These are phyloP conservation scores for Charina bottae DNA, from an alignment of 2,113 vertebrate genomes.

Conservation along the genomic window DNA sequence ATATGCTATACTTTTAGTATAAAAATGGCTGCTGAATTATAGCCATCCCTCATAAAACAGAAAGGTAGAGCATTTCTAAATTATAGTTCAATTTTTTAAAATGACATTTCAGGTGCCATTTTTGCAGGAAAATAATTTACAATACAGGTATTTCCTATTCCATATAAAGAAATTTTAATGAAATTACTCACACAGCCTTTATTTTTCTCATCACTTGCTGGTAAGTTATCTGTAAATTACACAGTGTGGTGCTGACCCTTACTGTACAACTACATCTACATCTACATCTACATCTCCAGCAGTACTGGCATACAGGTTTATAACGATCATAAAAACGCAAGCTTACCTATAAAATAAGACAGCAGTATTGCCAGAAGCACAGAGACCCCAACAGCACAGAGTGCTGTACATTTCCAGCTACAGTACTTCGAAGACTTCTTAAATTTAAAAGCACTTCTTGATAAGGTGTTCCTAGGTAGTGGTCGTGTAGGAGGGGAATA, in stretches of 20 bases:
- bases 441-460: slow-evolving; percentile 98
- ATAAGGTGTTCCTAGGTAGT: slow-evolving; percentile 91
- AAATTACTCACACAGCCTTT: slow-evolving; percentile 20
- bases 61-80: slow-evolving; percentile 31
- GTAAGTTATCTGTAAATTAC: not conserved
- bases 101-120: slow-evolving; percentile 21
- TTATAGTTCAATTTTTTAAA: slow-evolving; percentile 25
- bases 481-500: slow-evolving; percentile 97
- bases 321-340: not conserved
- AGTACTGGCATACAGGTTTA: not conserved
- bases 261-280: not conserved
- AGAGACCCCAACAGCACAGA: slow-evolving; percentile 92
- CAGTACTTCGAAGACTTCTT: slow-evolving; percentile 97
- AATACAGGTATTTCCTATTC: slow-evolving; percentile 31
- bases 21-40: not conserved
- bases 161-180: slow-evolving; percentile 12
- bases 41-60: not conserved
- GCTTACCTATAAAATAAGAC: slow-evolving; percentile 96
- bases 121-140: slow-evolving; percentile 31
- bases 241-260: not conserved
- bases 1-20: not conserved
- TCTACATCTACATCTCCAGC: not conserved
- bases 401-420: slow-evolving; percentile 97
- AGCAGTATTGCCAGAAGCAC: slow-evolving; percentile 93
- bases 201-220: not conserved